phyloP scores from a whole-genome alignment of 2,888 invertebrate genomes.

The Pachycephus smyrnensis region DNA sequence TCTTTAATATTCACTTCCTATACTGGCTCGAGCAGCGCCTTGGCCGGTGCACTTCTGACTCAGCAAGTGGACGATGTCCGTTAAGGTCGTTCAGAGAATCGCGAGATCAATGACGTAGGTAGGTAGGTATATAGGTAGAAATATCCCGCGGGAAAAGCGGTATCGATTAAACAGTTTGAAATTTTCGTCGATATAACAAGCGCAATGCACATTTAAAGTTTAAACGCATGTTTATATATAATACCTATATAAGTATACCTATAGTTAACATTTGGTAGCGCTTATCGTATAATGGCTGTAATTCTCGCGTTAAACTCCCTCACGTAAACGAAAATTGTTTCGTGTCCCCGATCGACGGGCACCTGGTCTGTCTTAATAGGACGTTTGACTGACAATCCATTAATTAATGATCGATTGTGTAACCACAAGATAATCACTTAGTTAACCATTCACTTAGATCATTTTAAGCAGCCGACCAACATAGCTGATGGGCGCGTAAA shows the following conservation, averaged over 20 bases:
- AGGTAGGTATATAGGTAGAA: not conserved
- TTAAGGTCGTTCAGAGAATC: not conserved
- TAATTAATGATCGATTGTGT: constrained; percentile 59
- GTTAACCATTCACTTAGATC: constrained; percentile 57
- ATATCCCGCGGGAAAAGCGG: not conserved
- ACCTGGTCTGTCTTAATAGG: not conserved
- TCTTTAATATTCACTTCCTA: constrained; percentile 40
- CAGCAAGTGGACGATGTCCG: constrained; percentile 1
- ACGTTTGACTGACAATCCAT: constrained; percentile 32
- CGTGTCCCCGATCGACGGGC: not conserved
- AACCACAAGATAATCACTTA: constrained; percentile 54
- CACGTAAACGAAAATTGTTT: not conserved
- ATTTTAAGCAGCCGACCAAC: constrained; percentile 19
- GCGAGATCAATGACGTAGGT: not conserved
- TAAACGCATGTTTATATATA: not conserved
- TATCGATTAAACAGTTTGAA: not conserved
- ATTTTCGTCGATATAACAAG: not conserved
- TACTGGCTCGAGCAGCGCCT: not conserved
- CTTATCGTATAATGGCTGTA: not conserved
- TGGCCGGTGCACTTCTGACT: constrained; percentile 1
- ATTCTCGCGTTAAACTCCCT: not conserved
- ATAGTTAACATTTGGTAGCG: not conserved
- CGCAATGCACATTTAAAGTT: not conserved
- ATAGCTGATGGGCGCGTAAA: constrained; percentile 30
- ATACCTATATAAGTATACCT: not conserved